phyloP scores from a whole-genome alignment of 2,113 vertebrate genomes.

The Thunnus thynnus region DNA sequence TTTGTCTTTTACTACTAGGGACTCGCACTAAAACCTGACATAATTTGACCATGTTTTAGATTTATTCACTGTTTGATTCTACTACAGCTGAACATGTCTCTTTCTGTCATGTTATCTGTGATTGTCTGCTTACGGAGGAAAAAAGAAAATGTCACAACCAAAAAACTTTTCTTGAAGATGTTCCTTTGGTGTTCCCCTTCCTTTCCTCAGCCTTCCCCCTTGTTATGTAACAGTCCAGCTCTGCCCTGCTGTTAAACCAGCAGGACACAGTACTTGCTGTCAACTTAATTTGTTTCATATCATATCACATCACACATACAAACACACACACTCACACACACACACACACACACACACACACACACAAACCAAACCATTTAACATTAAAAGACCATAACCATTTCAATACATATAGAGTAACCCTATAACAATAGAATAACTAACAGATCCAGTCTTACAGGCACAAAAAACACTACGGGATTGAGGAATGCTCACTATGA shows the following conservation, averaged over 20 bases:
- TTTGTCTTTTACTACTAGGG: not conserved
- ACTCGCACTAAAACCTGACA: not conserved
- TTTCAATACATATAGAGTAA: not conserved
- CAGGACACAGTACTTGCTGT: constrained; percentile 34
- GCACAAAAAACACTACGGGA: not conserved
- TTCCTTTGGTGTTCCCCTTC: not conserved
- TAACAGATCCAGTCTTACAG: not conserved
- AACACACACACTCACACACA: not conserved
- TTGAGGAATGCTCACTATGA: no score
- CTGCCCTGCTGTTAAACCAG: constrained; percentile 49
- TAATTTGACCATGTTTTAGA: not conserved
- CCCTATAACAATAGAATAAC: no score
- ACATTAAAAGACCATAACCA: not conserved
- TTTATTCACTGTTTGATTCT: not conserved
- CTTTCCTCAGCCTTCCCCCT: not conserved
- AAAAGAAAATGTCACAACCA: not conserved
- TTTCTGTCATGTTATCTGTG: not conserved
- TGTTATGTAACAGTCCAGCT: constrained; percentile 47
- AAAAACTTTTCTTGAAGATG: not conserved
- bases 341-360: not conserved
- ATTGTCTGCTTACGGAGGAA: not conserved
- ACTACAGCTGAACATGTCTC: not conserved
- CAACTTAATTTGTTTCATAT: constrained; percentile 23
- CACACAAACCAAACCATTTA: not conserved
- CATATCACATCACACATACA: constrained; percentile 26